Base-by-base conservation (phyloP, 2,888 invertebrate species). In the Melanostoma scalare region DNA sequence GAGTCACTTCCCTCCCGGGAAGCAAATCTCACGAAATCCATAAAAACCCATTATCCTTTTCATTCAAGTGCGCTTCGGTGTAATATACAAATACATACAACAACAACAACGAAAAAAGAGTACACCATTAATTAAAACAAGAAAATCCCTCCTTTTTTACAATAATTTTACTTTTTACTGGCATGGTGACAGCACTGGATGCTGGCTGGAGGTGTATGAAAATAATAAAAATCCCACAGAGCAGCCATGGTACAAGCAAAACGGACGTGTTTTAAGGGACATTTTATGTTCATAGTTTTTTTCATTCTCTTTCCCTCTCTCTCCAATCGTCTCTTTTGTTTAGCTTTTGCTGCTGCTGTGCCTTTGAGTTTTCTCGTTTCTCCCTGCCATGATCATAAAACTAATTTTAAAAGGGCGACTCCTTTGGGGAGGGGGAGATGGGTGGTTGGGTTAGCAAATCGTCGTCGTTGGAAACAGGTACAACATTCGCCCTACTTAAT, bases 111-210 rank as follows among this genome's bases (percentile, higher is more conserved):
- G 36, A 68, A 75, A 75, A 72, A 67, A 50, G 52, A 77, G 61
- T 76, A 82, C 61, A 77, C 77, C 77, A 82, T 82, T 82, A 82
- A 82, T 82, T 82, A 82, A 82, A 82, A 82, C 60, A 77, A 67
- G 75, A 71, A 81, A 82, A 73, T 82, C 82, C 77, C 63, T 73
- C 42, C 50, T 46, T 56, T 65, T 61, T 52, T 48, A 75, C 75
- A 76, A 10, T 44, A 60, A 71, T 71, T 72, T 69, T 75, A 65
- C 42, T 60, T 80, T 74, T 38, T 46, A 46, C 56, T 38, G 10
- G 9, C 38, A 69, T 60, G 46, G 33, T 55, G 68, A 38, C 67
- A 42, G n/a, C 56, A 50, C 36, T 48, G 40, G 35, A 38, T 44
- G 46, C 10, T 55, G 63, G 20, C 20, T 10, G 38, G 6, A 56